phyloP scores from a whole-genome alignment of 2,888 invertebrate species.

The Erebia aethiops region DNA sequence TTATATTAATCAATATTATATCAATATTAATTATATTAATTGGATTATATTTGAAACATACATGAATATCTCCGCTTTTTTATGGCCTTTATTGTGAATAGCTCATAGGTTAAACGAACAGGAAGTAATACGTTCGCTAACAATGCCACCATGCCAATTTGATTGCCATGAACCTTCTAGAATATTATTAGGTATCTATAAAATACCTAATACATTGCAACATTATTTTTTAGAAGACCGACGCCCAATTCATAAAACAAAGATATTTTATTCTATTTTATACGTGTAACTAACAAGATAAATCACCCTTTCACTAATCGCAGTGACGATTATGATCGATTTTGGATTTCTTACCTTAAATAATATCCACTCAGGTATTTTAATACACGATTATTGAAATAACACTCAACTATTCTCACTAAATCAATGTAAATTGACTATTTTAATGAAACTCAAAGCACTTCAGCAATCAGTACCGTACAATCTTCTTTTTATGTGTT shows the following conservation, averaged over 20 bases:
- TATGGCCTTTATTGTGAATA: background rate
- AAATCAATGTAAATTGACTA: background rate
- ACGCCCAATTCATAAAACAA: no score
- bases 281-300: no score
- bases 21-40: background rate
- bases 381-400: background rate
- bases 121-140: no score
- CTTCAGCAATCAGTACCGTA: background rate
- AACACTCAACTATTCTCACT: background rate
- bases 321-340: background rate
- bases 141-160: no score
- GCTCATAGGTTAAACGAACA: no score
- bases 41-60: background rate
- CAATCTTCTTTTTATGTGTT: no score
- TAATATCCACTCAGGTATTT: background rate
- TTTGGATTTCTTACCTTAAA: constrained; percentile 2
- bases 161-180: no score
- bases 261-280: no score
- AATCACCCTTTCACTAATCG: background rate
- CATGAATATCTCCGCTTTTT: background rate
- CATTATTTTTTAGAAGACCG: no score
- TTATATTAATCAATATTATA: constrained; percentile 1
- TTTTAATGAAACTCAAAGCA: background rate
- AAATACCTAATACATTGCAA: no score
- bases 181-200: no score